Conservation (phyloP, 2,888 invertebrate genomes). For the Lycia hirtaria region DNA sequence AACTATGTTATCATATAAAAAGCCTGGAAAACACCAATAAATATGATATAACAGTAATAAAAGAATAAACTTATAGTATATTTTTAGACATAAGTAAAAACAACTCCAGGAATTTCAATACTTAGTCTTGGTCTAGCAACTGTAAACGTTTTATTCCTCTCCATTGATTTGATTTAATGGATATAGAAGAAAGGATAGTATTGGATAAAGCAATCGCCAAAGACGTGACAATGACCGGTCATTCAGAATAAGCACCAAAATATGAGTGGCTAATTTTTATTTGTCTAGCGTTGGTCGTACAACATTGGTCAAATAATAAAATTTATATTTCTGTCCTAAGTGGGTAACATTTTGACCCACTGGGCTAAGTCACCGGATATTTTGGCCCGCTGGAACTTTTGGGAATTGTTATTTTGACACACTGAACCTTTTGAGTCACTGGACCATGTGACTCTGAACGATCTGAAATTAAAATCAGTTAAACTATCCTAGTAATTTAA, state of each 20-base stretch:
- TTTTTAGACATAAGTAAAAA: not conserved
- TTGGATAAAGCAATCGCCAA: constrained; percentile 35
- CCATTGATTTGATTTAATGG: constrained; percentile 15
- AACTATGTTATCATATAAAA: no score
- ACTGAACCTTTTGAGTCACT: no score
- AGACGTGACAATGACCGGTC: constrained; percentile 27
- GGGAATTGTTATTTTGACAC: no score
- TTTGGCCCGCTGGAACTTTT: no score
- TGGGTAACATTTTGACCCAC: no score
- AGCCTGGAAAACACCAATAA: not conserved
- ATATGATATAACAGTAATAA: not conserved
- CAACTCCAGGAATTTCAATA: not conserved
- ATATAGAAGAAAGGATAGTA: constrained; percentile 10
- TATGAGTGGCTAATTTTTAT: constrained; percentile 8
- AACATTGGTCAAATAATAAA: no score
- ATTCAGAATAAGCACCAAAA: constrained; percentile 9
- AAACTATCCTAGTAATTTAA: no score
- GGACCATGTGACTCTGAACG: no score
- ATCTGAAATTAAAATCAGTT: no score
- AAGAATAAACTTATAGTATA: not conserved
- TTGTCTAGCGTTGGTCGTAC: not conserved
- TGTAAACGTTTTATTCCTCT: constrained; percentile 11
- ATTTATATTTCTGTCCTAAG: no score
- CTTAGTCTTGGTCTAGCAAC: not conserved
- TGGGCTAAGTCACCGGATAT: no score